Evolutionary conservation across 2,113 vertebrate species (phyloP), one percentile per base, ranked within the genome.

Genomic region (Gobius niger): DNA sequence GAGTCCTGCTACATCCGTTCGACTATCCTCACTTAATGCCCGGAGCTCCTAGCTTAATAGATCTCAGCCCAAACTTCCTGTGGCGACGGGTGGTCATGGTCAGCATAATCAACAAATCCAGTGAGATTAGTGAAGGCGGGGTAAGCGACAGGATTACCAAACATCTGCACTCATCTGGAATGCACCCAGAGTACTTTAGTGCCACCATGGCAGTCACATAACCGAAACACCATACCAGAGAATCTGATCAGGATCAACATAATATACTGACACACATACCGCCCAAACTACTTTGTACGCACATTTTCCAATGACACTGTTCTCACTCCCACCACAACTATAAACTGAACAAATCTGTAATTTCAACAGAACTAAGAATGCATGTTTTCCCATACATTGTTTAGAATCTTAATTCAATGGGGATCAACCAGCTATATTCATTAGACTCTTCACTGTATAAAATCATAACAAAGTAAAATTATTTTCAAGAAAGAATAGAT

Each of bases 81-180:
- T 15, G 53, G 11, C 40, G 9, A 56, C 68, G 54, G 76, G 76
- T 81, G 78, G 83, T 80, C 77, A 79, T 82, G 78, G 85, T 80
- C 75, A 80, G 50, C 15, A n/a, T 82, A 77, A 81, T 83, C 69
- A 66, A 10, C 66, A 63, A 75, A 89, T 85, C 82, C 85, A 71
- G 44, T 64, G 44, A 84, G 85, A 89, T 86, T 90, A 87, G 63
- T 68, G 41, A 64, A 63, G 80, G 82, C 80, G 80, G 85, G 85
- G 82, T 85, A 74, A 80, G 14, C 63, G 53, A 13, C 11, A 18
- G 50, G 72, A 91, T 91, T 91, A 92, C 50, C 57, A 57, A 90
- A 91, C 89, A 93, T 91, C 91, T 91, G 90, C 79, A 83, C 82
- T 15, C 76, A 82, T 86, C 68, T 50, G 49, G 57, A 63, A 67